Evolutionary conservation across 2,113 vertebrate genomes (phyloP).

Genomic region (Chiloscyllium plagiosum): DNA sequence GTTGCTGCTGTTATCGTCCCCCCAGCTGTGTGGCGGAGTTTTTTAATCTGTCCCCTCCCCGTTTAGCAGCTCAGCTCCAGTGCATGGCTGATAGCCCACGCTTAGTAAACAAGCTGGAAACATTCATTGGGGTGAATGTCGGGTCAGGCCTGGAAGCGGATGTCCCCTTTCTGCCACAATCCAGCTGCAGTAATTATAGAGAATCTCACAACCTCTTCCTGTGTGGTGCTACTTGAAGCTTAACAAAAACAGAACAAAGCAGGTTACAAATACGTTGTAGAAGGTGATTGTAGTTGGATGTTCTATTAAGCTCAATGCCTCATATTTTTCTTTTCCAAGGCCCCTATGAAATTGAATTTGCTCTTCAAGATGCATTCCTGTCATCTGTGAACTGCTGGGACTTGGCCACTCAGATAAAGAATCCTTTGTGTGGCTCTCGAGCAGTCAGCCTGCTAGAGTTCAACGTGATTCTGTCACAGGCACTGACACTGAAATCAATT

Average conservation of each 20-base stretch:
- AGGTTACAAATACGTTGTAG: background rate
- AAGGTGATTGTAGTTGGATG: background rate
- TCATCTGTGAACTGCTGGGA: conserved; percentile 47
- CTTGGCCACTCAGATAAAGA: conserved; percentile 44
- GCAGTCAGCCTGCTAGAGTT: conserved; percentile 47
- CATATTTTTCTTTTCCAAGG: conserved; percentile 35
- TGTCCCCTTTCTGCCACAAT: background rate
- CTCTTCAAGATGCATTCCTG: conserved; percentile 47
- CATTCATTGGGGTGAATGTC: background rate
- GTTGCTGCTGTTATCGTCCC: background rate
- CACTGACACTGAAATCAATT: conserved; percentile 49
- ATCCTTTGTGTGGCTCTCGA: conserved; percentile 47
- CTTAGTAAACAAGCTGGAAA: background rate
- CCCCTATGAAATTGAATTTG: conserved; percentile 48
- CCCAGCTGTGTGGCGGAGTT: background rate
- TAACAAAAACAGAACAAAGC: background rate
- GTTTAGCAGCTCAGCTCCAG: background rate
- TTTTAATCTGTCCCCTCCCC: background rate
- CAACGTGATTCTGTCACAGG: conserved; percentile 46
- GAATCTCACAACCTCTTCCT: background rate
- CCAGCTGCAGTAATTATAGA: background rate
- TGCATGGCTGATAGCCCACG: background rate
- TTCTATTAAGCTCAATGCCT: background rate
- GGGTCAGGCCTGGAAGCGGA: background rate
- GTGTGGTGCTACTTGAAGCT: background rate